phyloP scores from a whole-genome alignment of 2,888 invertebrate species.

The Hipparchia semele region DNA sequence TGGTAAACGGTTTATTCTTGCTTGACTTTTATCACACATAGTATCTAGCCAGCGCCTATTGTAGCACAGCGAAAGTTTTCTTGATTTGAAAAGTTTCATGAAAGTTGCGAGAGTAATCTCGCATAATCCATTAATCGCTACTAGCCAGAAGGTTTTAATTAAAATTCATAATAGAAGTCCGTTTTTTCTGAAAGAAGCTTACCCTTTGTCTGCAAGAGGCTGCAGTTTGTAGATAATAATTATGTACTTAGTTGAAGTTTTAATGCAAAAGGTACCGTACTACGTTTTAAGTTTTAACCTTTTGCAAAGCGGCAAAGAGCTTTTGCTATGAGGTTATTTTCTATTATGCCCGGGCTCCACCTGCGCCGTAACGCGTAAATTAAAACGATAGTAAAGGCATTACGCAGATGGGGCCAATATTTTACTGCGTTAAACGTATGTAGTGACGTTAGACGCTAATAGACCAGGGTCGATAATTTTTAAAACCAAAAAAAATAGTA shows the following conservation, averaged over 20 bases:
- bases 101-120: background rate
- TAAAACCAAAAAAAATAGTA: too few relatives aligned
- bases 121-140: conserved; percentile 1
- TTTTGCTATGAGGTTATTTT: too few relatives aligned
- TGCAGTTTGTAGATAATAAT: background rate
- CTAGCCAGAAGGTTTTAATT: background rate
- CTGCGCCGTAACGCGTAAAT: too few relatives aligned
- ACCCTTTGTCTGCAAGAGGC: background rate
- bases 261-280: background rate
- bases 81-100: conserved; percentile 10
- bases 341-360: too few relatives aligned
- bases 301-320: too few relatives aligned
- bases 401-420: too few relatives aligned
- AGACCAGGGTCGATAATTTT: too few relatives aligned
- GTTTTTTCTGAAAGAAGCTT: background rate
- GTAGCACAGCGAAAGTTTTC: background rate
- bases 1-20: background rate
- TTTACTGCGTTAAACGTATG: too few relatives aligned
- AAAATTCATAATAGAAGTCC: background rate
- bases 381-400: too few relatives aligned
- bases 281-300: too few relatives aligned
- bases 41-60: background rate
- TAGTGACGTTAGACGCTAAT: too few relatives aligned
- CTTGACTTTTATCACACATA: background rate
- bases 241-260: background rate